Percentiles rank a stretch among this genome's conserved stretches.
Conservation (phyloP, 1,140 invertebrate species). For the Chlorops oryzae region DNA sequence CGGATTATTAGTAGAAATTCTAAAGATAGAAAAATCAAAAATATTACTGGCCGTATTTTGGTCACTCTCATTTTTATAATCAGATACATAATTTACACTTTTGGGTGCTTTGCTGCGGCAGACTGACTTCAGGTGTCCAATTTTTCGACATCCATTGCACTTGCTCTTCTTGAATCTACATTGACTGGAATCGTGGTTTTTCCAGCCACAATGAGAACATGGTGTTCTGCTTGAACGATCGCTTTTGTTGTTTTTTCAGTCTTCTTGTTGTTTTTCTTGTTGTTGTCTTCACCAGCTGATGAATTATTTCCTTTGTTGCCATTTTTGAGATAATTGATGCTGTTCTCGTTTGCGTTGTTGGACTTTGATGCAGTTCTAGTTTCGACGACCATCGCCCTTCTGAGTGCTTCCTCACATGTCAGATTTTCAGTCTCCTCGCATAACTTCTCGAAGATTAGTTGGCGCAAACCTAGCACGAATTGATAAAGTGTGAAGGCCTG, state of each 20-base stretch:
- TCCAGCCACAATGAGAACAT: neutral
- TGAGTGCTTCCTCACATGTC: too few species aligned
- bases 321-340: constrained; percentile 1
- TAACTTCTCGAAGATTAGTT: constrained; percentile 1
- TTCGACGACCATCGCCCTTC: too few species aligned
- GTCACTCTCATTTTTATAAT: neutral
- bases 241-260: constrained; percentile 4
- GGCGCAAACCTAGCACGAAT: neutral
- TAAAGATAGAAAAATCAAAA: constrained; percentile 1
- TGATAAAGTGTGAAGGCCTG: neutral
- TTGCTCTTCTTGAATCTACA: neutral
- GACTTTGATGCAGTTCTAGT: too few species aligned
- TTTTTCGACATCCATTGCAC: constrained; percentile 6
- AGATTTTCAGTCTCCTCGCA: neutral
- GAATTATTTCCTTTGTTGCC: neutral
- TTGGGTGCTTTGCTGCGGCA: neutral
- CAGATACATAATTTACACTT: neutral
- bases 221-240: neutral
- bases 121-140: neutral
- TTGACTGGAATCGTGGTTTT: neutral
- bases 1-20: neutral
- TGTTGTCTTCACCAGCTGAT: neutral
- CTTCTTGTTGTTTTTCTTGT: neutral
- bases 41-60: neutral
- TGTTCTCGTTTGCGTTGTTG: too few species aligned